These are phyloP conservation scores for Thereva unica DNA, from an alignment of 2,888 invertebrate genomes.

Conservation along the genomic window DNA sequence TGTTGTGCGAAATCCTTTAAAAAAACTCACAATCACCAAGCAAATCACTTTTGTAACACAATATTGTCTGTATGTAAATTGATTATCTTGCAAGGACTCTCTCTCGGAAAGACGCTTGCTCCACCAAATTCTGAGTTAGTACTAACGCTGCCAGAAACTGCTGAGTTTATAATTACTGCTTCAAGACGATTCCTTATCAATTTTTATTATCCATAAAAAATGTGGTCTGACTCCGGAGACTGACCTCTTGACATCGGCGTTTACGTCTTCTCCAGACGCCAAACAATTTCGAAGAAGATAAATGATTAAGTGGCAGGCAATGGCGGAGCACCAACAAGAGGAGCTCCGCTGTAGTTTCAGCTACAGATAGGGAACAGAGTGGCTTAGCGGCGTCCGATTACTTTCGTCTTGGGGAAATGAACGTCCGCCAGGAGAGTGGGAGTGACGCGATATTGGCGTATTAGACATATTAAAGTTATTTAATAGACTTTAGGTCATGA, in stretches of 20 bases:
- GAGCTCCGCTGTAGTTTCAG: no score
- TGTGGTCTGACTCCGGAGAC: conserved; percentile 15
- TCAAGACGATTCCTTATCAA: conserved; percentile 7
- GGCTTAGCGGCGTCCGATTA: no score
- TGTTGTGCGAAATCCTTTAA: not conserved
- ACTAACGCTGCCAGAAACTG: not conserved
- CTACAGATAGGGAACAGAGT: no score
- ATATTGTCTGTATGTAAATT: not conserved
- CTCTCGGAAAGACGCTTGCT: not conserved
- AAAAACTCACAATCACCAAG: not conserved
- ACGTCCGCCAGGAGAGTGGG: no score
- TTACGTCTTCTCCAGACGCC: conserved; percentile 1
- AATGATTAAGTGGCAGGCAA: not conserved
- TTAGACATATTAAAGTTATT: no score
- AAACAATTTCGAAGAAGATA: not conserved
- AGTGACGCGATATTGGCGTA: no score
- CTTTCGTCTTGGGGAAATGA: no score
- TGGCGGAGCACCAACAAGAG: not conserved
- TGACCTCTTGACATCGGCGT: conserved; percentile 21
- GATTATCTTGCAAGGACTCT: not conserved
- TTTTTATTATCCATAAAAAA: not conserved
- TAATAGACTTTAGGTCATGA: no score
- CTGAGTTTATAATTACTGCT: conserved; percentile 7
- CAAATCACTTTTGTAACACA: not conserved
- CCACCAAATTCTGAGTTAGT: not conserved